Evolutionary conservation across 2,113 vertebrate species (phyloP), one percentile per base, ranked within the genome.

Genomic region (Dicaeum eximium): DNA sequence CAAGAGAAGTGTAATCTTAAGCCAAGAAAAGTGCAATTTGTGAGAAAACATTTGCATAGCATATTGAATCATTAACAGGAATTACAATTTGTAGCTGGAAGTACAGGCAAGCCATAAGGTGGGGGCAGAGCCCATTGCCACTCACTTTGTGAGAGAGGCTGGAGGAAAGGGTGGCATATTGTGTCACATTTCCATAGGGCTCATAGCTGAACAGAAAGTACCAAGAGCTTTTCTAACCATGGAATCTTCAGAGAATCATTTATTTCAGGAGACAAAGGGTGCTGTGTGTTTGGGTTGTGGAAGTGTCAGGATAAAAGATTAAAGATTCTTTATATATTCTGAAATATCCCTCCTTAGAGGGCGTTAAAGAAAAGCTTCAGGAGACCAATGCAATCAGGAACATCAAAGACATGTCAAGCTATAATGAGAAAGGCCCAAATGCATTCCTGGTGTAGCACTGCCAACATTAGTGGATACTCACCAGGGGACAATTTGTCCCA

Each of bases 331-430:
- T 80, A 78, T 91, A 53, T 81, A 61, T 85, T 96, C 93, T 86
- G 86, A 93, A 94, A 88, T 74, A 90, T 57, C 69, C 30, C 45
- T 74, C 66, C 66, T 88, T 19, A 69, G 81, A 91, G 79, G 90
- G 62, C 0, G 0, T 75, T 88, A 91, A 93, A 94, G 86, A 77
- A 84, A 94, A 90, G 86, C 93, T 94, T 88, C 91, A 94, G 89
- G 93, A 96, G 67, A 82, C 92, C 94, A 91, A 9, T 90, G 79
- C 90, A 96, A 89, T 95, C 94, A 95, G 65, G 50, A 95, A 74
- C 89, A 94, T 97, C 89, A 93, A 79, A 96, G 72, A 80, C 75
- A 71, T 72, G 79, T 92, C 93, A 92, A 48, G 80, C 40, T 93
- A 25, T 89, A 93, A 96, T 84, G 86, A 91, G 90, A 88, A 86